phyloP scores from a whole-genome alignment of 2,888 invertebrate species.

The Girardia tigrina region DNA sequence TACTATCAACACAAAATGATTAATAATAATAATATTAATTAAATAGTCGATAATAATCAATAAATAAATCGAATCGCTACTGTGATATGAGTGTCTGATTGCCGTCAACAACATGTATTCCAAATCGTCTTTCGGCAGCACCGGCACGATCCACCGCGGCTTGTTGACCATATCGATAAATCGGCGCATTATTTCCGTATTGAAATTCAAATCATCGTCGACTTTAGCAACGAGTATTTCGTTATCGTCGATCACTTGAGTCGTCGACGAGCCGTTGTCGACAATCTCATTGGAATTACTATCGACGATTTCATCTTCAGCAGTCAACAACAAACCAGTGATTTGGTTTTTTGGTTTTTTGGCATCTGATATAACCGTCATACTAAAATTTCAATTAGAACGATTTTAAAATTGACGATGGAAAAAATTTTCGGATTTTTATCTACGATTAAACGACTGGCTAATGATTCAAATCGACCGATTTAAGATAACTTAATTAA shows the following conservation, averaged over 20 bases:
- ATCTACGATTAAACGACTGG: no score
- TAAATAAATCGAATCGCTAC: neutral
- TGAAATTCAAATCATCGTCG: conserved; percentile 55
- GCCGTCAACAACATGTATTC: conserved; percentile 45
- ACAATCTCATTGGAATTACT: neutral
- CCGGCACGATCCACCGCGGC: conserved; percentile 90
- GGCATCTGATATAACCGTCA: conserved; percentile 17
- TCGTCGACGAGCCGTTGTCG: neutral
- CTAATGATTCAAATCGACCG: no score
- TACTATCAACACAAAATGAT: no score
- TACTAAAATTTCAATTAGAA: neutral
- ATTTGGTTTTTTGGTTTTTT: conserved; percentile 15
- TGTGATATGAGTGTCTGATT: neutral
- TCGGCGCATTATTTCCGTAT: conserved; percentile 68
- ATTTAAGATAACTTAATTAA: no score
- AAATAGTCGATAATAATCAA: no score
- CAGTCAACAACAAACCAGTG: neutral
- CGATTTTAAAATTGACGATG: no score
- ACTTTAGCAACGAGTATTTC: neutral
- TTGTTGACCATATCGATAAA: conserved; percentile 88
- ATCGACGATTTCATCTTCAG: neutral
- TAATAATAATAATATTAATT: no score
- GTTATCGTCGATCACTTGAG: neutral
- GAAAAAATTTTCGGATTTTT: no score
- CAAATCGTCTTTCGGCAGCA: conserved; percentile 83